Conservation (phyloP, 2,888 invertebrate genomes). For the Chaetogeoica ovagalla region DNA sequence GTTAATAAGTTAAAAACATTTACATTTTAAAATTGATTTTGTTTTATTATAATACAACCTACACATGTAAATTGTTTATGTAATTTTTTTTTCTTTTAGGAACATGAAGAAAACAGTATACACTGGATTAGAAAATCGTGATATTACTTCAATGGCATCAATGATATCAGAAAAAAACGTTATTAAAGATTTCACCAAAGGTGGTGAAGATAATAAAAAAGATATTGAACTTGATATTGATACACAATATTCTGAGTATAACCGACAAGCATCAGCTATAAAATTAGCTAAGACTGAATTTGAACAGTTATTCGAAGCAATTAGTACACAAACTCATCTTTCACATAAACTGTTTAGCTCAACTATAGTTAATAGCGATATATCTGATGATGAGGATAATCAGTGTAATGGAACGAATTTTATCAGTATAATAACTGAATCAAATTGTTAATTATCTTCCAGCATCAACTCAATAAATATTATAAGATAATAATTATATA, state of each 20-base stretch:
- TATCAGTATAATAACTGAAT: constrained; percentile 33
- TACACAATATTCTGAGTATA: constrained; percentile 17
- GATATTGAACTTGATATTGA: constrained; percentile 12
- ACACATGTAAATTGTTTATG: neutral
- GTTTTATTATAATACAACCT: too few relatives aligned
- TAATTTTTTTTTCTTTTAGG: constrained; percentile 1
- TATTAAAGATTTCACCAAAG: constrained; percentile 5
- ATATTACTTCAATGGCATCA: neutral
- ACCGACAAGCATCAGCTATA: constrained; percentile 27
- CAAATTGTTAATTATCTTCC: constrained; percentile 13
- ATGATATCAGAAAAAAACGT: neutral
- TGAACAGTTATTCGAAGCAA: constrained; percentile 28
- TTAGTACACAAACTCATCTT: constrained; percentile 25
- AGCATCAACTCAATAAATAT: too few relatives aligned
- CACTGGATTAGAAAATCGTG: constrained; percentile 7
- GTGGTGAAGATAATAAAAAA: neutral
- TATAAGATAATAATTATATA: neutral
- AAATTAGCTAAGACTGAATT: constrained; percentile 33
- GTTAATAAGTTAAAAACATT: too few relatives aligned
- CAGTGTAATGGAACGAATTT: constrained; percentile 20
- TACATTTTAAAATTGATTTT: neutral
- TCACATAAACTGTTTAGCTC: constrained; percentile 33
- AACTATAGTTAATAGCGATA: constrained; percentile 19
- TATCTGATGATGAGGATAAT: constrained; percentile 43
- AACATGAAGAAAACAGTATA: constrained; percentile 17